These are phyloP conservation scores for Rhagoletis pomonella DNA, from an alignment of 1,140 invertebrate genomes.

Conservation along the genomic window DNA sequence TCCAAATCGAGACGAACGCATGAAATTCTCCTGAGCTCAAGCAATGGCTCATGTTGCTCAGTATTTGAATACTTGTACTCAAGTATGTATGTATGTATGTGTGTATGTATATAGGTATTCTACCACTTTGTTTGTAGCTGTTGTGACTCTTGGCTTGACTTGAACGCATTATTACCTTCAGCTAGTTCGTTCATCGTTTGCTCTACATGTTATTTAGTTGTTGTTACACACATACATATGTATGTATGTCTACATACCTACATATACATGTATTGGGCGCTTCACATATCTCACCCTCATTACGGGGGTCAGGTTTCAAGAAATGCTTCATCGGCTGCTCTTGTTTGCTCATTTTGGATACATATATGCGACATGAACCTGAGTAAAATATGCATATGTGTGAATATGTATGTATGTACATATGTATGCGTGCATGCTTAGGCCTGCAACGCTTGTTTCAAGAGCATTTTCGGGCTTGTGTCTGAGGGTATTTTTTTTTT, in stretches of 20 bases:
- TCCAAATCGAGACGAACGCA: too few relatives aligned
- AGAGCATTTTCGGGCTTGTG: neutral
- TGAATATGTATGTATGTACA: neutral
- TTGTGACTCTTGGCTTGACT: neutral
- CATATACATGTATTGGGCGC: neutral
- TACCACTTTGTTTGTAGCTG: neutral
- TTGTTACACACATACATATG: neutral
- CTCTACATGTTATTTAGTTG: neutral
- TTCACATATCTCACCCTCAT: neutral
- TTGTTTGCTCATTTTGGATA: constrained; percentile 23
- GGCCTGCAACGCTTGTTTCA: neutral
- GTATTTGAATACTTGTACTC: neutral
- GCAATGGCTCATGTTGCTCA: neutral
- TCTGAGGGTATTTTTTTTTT: neutral
- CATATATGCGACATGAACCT: neutral
- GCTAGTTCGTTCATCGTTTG: constrained; percentile 13
- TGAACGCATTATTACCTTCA: constrained; percentile 23
- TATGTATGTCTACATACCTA: neutral
- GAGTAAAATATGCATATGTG: neutral
- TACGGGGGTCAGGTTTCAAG: neutral
- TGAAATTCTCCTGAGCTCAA: too few relatives aligned
- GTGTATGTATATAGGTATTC: neutral
- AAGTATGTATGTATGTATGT: neutral
- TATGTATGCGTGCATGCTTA: neutral
- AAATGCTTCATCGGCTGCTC: neutral